Percentiles rank a stretch among this genome's conserved stretches.
These are phyloP conservation scores for Blastobasis adustella DNA, from an alignment of 2,888 invertebrate genomes.

Conservation along the genomic window DNA sequence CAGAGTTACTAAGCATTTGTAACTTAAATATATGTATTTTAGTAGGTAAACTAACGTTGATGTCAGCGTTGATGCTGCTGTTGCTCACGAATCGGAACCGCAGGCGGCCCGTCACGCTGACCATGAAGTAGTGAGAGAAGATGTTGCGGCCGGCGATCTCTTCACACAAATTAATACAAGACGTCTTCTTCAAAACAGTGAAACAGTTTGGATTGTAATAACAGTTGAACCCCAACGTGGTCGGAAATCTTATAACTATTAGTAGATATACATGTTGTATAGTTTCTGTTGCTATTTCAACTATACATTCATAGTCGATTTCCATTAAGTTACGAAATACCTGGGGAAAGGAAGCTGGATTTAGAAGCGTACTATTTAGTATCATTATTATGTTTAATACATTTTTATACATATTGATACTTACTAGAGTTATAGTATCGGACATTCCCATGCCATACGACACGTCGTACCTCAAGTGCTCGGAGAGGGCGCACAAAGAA, in stretches of 20 bases:
- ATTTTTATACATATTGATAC: conserved; percentile 8
- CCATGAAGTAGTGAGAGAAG: conserved; percentile 31
- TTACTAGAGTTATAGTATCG: conserved; percentile 59
- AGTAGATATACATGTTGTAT: conserved; percentile 20
- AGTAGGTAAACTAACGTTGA: conserved; percentile 32
- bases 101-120: conserved; percentile 32
- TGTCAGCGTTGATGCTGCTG: conserved; percentile 54
- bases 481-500: conserved; percentile 44
- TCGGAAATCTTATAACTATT: conserved; percentile 49
- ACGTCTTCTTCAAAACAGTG: conserved; percentile 34
- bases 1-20: too few species aligned
- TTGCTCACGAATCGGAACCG: conserved; percentile 52
- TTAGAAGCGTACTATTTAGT: conserved; percentile 23
- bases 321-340: conserved; percentile 44
- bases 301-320: conserved; percentile 46
- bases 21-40: conserved; percentile 35
- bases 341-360: conserved; percentile 30
- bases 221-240: conserved; percentile 36
- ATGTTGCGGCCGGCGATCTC: conserved; percentile 14
- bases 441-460: conserved; percentile 65
- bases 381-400: neutral
- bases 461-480: conserved; percentile 44
- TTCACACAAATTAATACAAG: conserved; percentile 43
- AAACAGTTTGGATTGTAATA: conserved; percentile 38
- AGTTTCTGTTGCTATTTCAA: conserved; percentile 43